Percentiles rank a stretch among this genome's conserved stretches.
phyloP scores from a whole-genome alignment of 2,113 vertebrate species.

The Ictalurus furcatus region DNA sequence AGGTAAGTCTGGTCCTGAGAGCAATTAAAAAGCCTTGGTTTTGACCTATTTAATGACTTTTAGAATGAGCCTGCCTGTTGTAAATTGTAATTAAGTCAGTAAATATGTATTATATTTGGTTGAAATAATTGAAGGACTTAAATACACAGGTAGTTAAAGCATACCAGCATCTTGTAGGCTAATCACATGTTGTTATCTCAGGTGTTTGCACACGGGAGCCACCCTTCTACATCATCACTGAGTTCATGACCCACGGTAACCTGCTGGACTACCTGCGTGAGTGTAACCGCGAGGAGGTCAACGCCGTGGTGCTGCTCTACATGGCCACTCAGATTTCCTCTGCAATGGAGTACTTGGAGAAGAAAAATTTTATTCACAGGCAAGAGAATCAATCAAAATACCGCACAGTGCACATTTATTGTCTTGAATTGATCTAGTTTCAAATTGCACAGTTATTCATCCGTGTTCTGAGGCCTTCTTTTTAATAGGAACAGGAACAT shows the following conservation, averaged over 20 bases:
- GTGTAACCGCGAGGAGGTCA: constrained; percentile 94
- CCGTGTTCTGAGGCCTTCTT: no score
- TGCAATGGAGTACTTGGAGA: constrained; percentile 98
- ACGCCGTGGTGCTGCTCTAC: constrained; percentile 93
- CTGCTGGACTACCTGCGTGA: constrained; percentile 94
- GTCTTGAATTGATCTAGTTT: not conserved
- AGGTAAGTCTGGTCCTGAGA: constrained; percentile 71
- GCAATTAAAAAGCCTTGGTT: not conserved
- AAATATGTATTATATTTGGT: not conserved
- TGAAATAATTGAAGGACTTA: not conserved
- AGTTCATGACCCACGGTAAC: constrained; percentile 99
- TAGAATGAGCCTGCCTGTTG: not conserved
- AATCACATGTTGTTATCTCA: constrained; percentile 54
- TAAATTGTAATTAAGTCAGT: not conserved
- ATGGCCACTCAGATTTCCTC: constrained; percentile 99
- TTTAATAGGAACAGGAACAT: not conserved
- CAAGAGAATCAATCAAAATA: constrained; percentile 52
- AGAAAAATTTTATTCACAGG: constrained; percentile 99
- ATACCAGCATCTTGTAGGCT: not conserved
- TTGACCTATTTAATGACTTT: not conserved
- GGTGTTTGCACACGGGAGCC: constrained; percentile 97
- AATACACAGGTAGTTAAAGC: not conserved
- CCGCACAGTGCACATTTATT: not conserved
- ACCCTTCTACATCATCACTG: constrained; percentile 97
- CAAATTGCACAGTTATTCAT: not conserved